Evolutionary conservation across 2,113 vertebrate genomes (phyloP).

Genomic region (Cyanoramphus novaezelandiae): DNA sequence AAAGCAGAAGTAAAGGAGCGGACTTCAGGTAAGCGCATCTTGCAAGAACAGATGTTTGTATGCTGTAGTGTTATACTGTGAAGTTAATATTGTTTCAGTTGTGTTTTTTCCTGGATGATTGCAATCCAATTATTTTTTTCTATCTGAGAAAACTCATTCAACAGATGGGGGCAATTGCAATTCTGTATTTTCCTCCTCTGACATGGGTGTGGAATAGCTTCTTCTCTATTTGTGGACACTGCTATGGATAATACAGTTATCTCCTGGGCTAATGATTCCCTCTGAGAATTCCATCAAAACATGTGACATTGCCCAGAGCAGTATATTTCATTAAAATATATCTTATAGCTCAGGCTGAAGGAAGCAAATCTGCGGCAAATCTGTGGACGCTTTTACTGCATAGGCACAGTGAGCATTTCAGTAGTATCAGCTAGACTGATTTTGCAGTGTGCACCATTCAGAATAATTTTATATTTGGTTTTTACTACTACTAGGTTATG

Average conservation of each 20-base stretch:
- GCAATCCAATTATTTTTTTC: slow-evolving; percentile 42
- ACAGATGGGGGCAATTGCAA: neutral
- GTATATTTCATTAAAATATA: slow-evolving; percentile 24
- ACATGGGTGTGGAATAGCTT: slow-evolving; percentile 10
- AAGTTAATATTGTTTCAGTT: slow-evolving; percentile 25
- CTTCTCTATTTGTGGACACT: neutral
- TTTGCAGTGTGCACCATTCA: neutral
- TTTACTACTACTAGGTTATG: neutral
- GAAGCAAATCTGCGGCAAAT: neutral
- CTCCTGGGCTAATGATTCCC: slow-evolving; percentile 12
- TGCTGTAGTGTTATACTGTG: neutral
- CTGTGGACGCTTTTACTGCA: neutral
- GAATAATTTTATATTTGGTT: neutral
- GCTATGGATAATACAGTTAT: neutral
- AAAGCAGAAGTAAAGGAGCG: neutral
- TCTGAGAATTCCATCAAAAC: slow-evolving; percentile 42
- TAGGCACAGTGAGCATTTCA: neutral
- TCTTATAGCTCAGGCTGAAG: slow-evolving; percentile 9
- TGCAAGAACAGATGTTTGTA: slow-evolving; percentile 15
- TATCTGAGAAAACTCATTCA: slow-evolving; percentile 24
- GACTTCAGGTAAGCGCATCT: slow-evolving; percentile 28
- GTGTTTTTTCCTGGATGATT: slow-evolving; percentile 28
- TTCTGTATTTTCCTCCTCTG: slow-evolving; percentile 12
- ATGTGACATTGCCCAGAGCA: slow-evolving; percentile 21
- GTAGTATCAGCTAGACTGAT: neutral